Conservation (phyloP, 2,113 vertebrate species). For the Rhinopomastus cyanomelas region DNA sequence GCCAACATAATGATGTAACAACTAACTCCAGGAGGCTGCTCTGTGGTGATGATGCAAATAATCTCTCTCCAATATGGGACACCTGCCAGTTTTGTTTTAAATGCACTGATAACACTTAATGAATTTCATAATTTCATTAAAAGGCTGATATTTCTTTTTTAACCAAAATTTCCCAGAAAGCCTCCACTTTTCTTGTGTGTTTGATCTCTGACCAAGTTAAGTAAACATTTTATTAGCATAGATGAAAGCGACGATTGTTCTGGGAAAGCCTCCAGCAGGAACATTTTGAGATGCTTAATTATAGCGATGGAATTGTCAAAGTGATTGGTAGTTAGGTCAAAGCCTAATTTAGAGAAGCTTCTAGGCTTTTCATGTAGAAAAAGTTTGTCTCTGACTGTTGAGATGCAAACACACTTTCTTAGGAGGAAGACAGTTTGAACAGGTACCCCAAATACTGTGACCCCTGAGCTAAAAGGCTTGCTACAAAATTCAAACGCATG, state of each 20-base stretch:
- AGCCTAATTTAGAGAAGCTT: neutral
- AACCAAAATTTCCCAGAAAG: neutral
- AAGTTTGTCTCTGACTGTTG: neutral
- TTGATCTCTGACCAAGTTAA: neutral
- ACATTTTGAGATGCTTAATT: neutral
- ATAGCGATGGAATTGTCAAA: neutral
- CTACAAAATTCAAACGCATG: neutral
- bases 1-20: fast-evolving
- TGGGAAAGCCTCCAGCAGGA: neutral
- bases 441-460: neutral
- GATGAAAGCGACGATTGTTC: neutral
- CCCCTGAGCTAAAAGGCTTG: neutral
- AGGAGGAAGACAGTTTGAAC: neutral
- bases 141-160: neutral
- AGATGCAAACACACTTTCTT: neutral
- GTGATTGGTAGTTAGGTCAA: neutral
- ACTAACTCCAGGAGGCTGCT: neutral
- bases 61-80: neutral
- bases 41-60: neutral
- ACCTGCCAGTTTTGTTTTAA: neutral
- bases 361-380: neutral
- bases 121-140: neutral
- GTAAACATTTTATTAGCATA: neutral
- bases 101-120: neutral
- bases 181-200: neutral